Evolutionary conservation across 2,113 vertebrate species (phyloP).

Genomic region (Orcinus orca): DNA sequence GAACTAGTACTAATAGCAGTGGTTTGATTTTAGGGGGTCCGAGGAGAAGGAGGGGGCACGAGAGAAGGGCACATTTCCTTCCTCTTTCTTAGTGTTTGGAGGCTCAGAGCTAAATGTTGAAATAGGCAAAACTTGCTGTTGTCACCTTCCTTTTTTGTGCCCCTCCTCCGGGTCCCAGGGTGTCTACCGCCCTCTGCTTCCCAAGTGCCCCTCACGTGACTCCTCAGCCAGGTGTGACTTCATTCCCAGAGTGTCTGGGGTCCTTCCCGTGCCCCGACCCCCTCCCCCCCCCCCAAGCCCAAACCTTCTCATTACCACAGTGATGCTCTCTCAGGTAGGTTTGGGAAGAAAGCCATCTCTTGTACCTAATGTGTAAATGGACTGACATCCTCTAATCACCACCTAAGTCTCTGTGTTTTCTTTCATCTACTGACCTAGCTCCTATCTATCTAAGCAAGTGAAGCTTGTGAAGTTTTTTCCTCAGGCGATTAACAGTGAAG

Average conservation of each 20-base stretch:
- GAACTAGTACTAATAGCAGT: background rate
- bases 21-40: background rate
- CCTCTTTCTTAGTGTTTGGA: constrained; percentile 60
- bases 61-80: constrained; percentile 52
- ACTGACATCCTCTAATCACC: background rate
- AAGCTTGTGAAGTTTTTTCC: background rate
- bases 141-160: constrained; percentile 60
- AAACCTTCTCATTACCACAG: background rate
- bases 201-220: background rate
- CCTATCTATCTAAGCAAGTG: background rate
- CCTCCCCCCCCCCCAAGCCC: background rate
- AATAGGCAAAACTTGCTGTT: constrained; percentile 35
- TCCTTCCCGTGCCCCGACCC: too few species aligned
- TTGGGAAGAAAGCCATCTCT: background rate
- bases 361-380: background rate
- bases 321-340: background rate
- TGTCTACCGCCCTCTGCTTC: background rate
- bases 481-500: constrained; percentile 43
- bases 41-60: background rate
- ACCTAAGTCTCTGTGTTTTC: background rate
- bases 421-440: constrained; percentile 9
- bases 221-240: background rate
- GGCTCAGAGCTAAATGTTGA: constrained; percentile 44
- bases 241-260: background rate
- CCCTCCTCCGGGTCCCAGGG: background rate